These are phyloP conservation scores for Andrena praecox DNA, from an alignment of 2,888 invertebrate genomes.

Conservation along the genomic window DNA sequence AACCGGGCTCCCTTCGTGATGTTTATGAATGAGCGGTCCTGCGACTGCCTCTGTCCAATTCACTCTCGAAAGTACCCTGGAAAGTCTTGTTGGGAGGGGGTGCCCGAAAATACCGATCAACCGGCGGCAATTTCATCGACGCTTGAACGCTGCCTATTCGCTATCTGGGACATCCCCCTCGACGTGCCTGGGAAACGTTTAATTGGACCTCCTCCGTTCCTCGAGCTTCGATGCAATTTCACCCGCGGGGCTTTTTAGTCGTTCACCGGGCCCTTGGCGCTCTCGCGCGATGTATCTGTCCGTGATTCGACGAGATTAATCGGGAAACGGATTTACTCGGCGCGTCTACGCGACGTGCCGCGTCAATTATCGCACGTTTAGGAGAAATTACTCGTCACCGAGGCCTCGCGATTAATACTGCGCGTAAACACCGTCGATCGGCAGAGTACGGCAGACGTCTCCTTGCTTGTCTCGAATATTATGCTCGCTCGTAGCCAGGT, in stretches of 20 bases:
- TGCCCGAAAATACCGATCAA: conserved; percentile 38
- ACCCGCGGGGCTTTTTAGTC: background rate
- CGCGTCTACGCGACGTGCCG: background rate
- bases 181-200: conserved; percentile 23
- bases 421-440: conserved; percentile 45
- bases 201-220: conserved; percentile 23
- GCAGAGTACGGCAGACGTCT: conserved; percentile 11
- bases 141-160: background rate
- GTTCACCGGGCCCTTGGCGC: background rate
- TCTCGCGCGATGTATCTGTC: background rate
- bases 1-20: conserved; percentile 52
- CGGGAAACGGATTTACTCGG: conserved; percentile 21
- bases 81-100: background rate
- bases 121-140: conserved; percentile 2
- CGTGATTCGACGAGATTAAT: conserved; percentile 8
- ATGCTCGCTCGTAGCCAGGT: conserved; percentile 15
- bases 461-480: conserved; percentile 38
- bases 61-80: conserved; percentile 49
- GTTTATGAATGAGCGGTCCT: conserved; percentile 76
- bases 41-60: conserved; percentile 56
- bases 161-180: conserved; percentile 4
- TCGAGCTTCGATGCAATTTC: conserved; percentile 10
- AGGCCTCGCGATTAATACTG: conserved; percentile 35
- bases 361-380: conserved; percentile 21
- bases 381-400: conserved; percentile 32